Base-by-base conservation (phyloP, 2,797 vertebrate species). In the Cyclopterus lumpus region DNA sequence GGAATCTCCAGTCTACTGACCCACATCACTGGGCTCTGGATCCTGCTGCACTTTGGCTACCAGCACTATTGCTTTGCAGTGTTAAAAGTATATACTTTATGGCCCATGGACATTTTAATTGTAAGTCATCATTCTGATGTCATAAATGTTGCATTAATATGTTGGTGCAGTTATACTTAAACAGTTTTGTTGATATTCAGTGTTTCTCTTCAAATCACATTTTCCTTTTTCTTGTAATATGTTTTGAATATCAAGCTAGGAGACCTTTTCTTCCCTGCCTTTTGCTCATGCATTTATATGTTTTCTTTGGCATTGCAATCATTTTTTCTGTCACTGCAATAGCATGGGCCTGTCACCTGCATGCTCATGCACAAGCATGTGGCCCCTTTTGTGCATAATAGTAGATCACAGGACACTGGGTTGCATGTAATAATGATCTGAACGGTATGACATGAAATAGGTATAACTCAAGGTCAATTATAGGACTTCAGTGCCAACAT, bases 1-100 rank as follows among this genome's bases (percentile, higher is more conserved):
- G 79, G 80, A 86, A 85, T 88, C 89, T 90, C 81, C 81, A 86
- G 83, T 87, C 84, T 82, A 84, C 75, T 94, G 91, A 93, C 89
- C 90, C 82, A 92, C 80, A 93, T 93, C 77, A 24, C 73, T 69
- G 77, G 67, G 40, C 71, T 75, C 61, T 79, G 71, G 73, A 60
- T 71, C 67, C 65, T 51, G 44, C 63, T 71, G 20, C 53, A 28
- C 34, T 70, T 12, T 53, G 32, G 46, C 46, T 60, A 42, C 24
- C 46, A 51, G 22, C 15, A 20, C 36, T 60, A 28, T 32, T 60
- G 24, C 53, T 71, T 9, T 64, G 44, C 68, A 68, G 28, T 8
- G 11, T 53, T 55, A 24, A 62, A n/a, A 54, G 8, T 12, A 6
- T 18, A 54, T 28, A 66, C 5, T 36, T 53, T 26, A 68, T 14